Evolutionary conservation across 1,140 invertebrate genomes (phyloP), one percentile per base, ranked within the genome.

Genomic region (Leucophenga varia): DNA sequence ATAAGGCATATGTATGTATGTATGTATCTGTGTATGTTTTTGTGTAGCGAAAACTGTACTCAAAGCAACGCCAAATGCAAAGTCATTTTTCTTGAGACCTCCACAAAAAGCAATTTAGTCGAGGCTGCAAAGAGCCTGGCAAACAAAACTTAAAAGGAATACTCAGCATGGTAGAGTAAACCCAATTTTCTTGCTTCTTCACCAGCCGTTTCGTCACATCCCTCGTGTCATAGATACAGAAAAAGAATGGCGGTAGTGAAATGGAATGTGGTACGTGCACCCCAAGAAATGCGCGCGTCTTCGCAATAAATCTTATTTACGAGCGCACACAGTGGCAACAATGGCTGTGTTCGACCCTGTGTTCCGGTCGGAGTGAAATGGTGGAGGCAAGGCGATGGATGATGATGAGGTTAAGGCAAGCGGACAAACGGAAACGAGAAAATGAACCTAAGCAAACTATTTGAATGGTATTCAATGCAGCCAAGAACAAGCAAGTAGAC

Each of bases 361-460:
- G 12, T 36, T 41, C 25, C 30, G 43, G n/a, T 39, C 50, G 14
- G 22, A 25, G 37, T 38, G n/a, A n/a, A 14, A 6, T 6, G n/a
- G 31, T 34, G 31, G 31, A 14, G 31, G n/a, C n/a, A n/a, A n/a
- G n/a, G n/a, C n/a, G n/a, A n/a, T n/a, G n/a, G n/a, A n/a, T n/a
- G n/a, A n/a, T n/a, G n/a, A n/a, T n/a, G n/a, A n/a, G n/a, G n/a
- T n/a, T n/a, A n/a, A n/a, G 45, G 49, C 42, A 51, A 45, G 37
- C 36, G 43, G 38, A 44, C 44, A 45, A 44, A 28, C 37, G 28
- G 43, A 45, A 38, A 46, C 30, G 45, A 45, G 49, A 72, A 72
- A 72, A 72, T 72, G 69, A 72, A 72, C 69, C 69, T 72, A 72
- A 72, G 69, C 55, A 72, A 72, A 72, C 69, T 72, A 69, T 72